Conservation (phyloP, 53 echinoderm and acorn worm genomes). For the Glandiceps talaboti region DNA sequence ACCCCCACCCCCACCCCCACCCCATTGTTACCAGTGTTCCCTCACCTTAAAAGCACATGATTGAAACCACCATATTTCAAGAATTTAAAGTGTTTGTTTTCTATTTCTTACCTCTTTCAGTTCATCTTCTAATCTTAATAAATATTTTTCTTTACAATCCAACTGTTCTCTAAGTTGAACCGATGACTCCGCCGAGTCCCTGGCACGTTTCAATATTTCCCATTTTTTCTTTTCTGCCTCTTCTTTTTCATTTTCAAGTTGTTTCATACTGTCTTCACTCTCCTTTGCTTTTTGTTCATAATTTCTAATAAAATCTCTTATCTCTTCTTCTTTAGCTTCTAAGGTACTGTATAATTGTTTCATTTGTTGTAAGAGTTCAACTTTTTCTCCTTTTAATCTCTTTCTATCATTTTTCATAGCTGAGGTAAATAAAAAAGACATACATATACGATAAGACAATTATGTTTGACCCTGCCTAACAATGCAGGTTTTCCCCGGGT, state of each 20-base stretch:
- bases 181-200: constrained; percentile 89
- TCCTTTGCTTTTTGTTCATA: constrained; percentile 84
- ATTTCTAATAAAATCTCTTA: constrained; percentile 84
- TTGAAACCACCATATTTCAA: too few species aligned
- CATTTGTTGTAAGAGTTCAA: constrained; percentile 94
- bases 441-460: too few species aligned
- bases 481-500: too few species aligned
- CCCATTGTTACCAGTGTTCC: too few species aligned
- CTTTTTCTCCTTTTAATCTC: constrained; percentile 86
- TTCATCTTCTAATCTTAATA: constrained; percentile 42
- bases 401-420: constrained; percentile 95
- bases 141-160: constrained; percentile 66
- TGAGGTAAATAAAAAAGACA: too few species aligned
- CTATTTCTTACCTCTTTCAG: constrained; percentile 45
- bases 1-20: too few species aligned
- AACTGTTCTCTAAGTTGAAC: constrained; percentile 67
- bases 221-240: constrained; percentile 93
- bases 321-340: constrained; percentile 91
- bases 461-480: too few species aligned
- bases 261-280: constrained; percentile 60
- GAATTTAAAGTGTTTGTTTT: too few species aligned
- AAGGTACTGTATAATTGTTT: constrained; percentile 94
- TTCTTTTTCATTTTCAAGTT: constrained; percentile 76
- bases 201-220: constrained; percentile 81
- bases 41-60: too few species aligned